Percentiles rank a stretch among this genome's conserved stretches.
These are phyloP conservation scores for Hirtodrosophila cameraria DNA, from an alignment of 2,888 invertebrate species.

Conservation along the genomic window DNA sequence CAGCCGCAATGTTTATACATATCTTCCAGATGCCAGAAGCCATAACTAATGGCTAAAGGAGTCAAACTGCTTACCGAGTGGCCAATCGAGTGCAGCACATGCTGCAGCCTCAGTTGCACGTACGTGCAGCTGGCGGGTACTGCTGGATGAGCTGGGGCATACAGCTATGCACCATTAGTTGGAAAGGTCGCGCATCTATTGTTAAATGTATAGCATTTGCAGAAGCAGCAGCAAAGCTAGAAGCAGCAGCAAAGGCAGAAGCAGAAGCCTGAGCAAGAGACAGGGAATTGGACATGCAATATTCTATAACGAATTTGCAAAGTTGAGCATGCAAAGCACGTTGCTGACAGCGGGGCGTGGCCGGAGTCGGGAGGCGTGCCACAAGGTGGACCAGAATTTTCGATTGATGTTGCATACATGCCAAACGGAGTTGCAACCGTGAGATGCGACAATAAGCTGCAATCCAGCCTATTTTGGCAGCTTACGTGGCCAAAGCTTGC, in stretches of 20 bases:
- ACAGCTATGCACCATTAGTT: constrained; percentile 50
- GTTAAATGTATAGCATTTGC: constrained; percentile 40
- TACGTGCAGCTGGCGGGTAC: too few relatives aligned
- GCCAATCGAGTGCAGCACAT: constrained; percentile 24
- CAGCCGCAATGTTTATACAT: constrained; percentile 31
- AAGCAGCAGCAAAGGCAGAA: background rate
- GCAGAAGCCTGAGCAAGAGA: too few relatives aligned
- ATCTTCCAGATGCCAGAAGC: constrained; percentile 5
- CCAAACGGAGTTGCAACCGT: constrained; percentile 19
- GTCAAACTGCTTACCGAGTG: constrained; percentile 12
- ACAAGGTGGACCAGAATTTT: constrained; percentile 18
- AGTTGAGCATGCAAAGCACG: constrained; percentile 70
- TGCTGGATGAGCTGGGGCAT: background rate
- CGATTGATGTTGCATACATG: constrained; percentile 17
- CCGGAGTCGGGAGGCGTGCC: constrained; percentile 24
- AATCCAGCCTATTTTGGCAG: constrained; percentile 49
- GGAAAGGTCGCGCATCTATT: constrained; percentile 50
- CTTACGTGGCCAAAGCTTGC: constrained; percentile 17
- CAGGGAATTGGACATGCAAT: constrained; percentile 42
- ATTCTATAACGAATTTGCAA: constrained; percentile 45
- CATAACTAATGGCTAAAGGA: constrained; percentile 2
- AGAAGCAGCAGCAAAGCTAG: constrained; percentile 4
- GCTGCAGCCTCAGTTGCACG: constrained; percentile 42
- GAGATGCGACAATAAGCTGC: constrained; percentile 44
- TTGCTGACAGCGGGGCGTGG: constrained; percentile 71